Evolutionary conservation across 1,140 invertebrate genomes (phyloP).

Genomic region (Chironomus tepperi): DNA sequence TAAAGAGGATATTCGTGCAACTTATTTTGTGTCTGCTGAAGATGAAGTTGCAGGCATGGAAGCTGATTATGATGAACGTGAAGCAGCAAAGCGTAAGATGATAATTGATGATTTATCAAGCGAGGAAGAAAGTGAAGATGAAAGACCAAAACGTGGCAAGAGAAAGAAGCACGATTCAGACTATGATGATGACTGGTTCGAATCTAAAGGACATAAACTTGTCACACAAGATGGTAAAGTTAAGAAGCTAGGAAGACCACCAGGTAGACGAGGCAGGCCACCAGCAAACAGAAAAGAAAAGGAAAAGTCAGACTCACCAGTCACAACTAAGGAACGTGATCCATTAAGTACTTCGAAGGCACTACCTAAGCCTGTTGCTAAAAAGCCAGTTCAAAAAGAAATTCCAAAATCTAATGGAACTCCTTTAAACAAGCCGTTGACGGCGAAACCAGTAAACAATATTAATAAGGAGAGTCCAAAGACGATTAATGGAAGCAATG

Average conservation of each 20-base stretch:
- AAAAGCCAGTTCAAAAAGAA: too few species aligned
- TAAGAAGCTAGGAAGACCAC: not conserved
- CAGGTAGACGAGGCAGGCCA: not conserved
- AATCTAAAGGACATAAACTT: conserved; percentile 18
- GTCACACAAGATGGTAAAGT: not conserved
- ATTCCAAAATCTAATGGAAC: too few species aligned
- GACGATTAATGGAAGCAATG: too few species aligned
- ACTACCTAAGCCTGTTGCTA: not conserved
- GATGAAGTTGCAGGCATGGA: conserved; percentile 28
- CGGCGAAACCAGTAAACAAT: too few species aligned
- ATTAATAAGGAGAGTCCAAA: too few species aligned
- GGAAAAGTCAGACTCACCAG: not conserved
- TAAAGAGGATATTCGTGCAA: conserved; percentile 38
- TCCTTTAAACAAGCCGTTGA: too few species aligned
- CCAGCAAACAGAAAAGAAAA: not conserved
- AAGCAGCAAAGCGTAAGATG: not conserved
- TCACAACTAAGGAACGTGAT: not conserved
- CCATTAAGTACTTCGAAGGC: not conserved
- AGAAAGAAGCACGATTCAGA: conserved; percentile 37
- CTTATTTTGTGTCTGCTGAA: conserved; percentile 33
- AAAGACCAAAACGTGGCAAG: conserved; percentile 33
- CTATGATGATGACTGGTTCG: conserved; percentile 39
- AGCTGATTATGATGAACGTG: not conserved
- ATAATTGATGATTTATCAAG: conserved; percentile 26
- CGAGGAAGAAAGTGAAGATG: conserved; percentile 33